Evolutionary conservation across 2,797 vertebrate genomes (phyloP).

Genomic region (Phrynocephalus guinanensis): DNA sequence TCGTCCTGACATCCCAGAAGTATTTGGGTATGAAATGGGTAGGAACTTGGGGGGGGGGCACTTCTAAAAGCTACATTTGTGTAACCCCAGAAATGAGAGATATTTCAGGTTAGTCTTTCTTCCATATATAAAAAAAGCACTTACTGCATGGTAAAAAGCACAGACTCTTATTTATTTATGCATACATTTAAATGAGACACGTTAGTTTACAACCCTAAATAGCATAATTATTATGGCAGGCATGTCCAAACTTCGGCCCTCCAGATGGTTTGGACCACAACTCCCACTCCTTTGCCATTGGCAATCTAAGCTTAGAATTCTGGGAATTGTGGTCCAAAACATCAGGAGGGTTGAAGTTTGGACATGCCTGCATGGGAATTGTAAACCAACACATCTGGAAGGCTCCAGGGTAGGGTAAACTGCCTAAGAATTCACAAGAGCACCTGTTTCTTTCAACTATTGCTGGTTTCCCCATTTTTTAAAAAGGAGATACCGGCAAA

Average conservation of each 20-base stretch:
- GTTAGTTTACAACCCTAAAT: neutral
- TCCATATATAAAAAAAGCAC: neutral
- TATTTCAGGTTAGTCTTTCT: neutral
- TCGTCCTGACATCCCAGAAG: neutral
- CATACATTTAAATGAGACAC: neutral
- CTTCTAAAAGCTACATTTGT: neutral
- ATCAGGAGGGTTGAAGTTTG: neutral
- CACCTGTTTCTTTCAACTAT: neutral
- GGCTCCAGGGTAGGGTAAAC: neutral
- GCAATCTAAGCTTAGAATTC: too few species aligned
- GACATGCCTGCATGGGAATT: neutral
- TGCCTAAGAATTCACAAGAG: too few species aligned
- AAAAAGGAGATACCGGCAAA: slow-evolving; percentile 23
- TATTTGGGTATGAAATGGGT: neutral
- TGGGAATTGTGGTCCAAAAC: neutral
- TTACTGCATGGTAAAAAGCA: neutral
- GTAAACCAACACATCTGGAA: neutral
- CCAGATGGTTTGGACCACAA: too few species aligned
- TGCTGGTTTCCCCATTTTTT: slow-evolving; percentile 12
- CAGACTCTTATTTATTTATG: neutral
- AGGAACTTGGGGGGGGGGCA: neutral
- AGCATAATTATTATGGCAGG: too few species aligned
- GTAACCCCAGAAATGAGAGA: neutral
- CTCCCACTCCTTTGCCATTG: too few species aligned
- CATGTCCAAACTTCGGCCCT: too few species aligned